Conservation (phyloP, 2,888 invertebrate species). For the Drosophila formosana region DNA sequence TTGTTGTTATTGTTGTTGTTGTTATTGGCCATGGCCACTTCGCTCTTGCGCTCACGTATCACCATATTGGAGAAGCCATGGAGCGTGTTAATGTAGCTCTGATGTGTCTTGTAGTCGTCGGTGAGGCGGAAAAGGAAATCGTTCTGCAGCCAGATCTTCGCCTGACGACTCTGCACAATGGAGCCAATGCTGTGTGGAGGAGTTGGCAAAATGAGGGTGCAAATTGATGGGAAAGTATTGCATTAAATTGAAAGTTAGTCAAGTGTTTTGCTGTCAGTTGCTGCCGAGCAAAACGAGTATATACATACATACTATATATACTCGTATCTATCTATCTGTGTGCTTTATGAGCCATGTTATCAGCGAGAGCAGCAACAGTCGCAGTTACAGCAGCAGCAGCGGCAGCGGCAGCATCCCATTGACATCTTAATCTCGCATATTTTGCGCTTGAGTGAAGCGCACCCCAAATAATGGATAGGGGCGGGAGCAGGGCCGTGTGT, state of each 20-base stretch:
- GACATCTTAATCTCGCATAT: slow-evolving; percentile 83
- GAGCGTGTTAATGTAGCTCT: slow-evolving; percentile 85
- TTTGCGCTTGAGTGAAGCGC: slow-evolving; percentile 72
- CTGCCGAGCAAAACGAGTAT: slow-evolving; percentile 1
- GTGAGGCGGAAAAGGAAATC: slow-evolving; percentile 88
- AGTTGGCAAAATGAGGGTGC: slow-evolving; percentile 15
- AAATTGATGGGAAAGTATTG: slow-evolving; percentile 61
- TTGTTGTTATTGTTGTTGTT: slow-evolving; percentile 75
- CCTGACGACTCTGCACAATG: slow-evolving; percentile 86
- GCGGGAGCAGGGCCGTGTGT: not conserved
- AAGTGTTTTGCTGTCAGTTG: slow-evolving; percentile 61
- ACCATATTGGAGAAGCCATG: slow-evolving; percentile 86
- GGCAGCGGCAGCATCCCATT: slow-evolving; percentile 64
- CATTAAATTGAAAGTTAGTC: slow-evolving; percentile 80
- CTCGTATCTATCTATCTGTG: slow-evolving; percentile 29
- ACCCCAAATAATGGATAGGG: slow-evolving; percentile 37
- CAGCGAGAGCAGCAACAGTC: slow-evolving; percentile 41
- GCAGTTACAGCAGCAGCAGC: slow-evolving; percentile 24
- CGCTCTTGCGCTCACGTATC: slow-evolving; percentile 85
- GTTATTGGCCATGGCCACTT: slow-evolving; percentile 77
- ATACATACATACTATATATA: not conserved
- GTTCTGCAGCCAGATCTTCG: slow-evolving; percentile 88
- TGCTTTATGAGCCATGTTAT: slow-evolving; percentile 71
- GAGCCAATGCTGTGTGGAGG: slow-evolving; percentile 85
- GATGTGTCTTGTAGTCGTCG: slow-evolving; percentile 86